These are phyloP conservation scores for Rhodinocichla rosea DNA, from an alignment of 2,113 vertebrate species.

Conservation along the genomic window DNA sequence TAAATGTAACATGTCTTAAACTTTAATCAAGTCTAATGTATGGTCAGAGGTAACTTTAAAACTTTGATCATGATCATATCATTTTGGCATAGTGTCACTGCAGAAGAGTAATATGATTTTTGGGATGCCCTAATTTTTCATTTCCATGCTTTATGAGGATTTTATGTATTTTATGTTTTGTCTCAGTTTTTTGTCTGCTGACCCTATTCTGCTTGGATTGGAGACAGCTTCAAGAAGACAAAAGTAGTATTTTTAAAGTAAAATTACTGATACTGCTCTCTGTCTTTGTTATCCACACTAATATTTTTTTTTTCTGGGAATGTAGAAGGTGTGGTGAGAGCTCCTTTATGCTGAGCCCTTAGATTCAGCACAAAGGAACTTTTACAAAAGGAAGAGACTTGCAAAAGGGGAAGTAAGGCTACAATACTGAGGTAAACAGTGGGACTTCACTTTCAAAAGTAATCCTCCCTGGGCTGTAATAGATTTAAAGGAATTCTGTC, in stretches of 20 bases:
- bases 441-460: neutral
- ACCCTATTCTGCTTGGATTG: neutral
- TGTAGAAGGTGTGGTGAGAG: neutral
- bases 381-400: neutral
- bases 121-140: neutral
- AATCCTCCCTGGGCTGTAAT: neutral
- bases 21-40: neutral
- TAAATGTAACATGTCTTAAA: neutral
- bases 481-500: neutral
- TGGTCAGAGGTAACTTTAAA: neutral
- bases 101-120: neutral
- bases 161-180: neutral
- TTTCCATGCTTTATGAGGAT: neutral
- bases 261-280: neutral
- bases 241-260: conserved; percentile 16
- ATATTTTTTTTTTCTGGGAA: neutral
- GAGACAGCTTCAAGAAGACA: conserved; percentile 11
- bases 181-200: neutral
- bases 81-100: neutral
- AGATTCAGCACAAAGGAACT: neutral
- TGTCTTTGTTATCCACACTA: neutral
- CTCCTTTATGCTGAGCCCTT: neutral
- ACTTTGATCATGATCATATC: neutral
- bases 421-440: neutral
- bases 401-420: neutral